Evolutionary conservation across 2,797 vertebrate species (phyloP), one percentile per base, ranked within the genome.

Genomic region (Anguilla marmorata): DNA sequence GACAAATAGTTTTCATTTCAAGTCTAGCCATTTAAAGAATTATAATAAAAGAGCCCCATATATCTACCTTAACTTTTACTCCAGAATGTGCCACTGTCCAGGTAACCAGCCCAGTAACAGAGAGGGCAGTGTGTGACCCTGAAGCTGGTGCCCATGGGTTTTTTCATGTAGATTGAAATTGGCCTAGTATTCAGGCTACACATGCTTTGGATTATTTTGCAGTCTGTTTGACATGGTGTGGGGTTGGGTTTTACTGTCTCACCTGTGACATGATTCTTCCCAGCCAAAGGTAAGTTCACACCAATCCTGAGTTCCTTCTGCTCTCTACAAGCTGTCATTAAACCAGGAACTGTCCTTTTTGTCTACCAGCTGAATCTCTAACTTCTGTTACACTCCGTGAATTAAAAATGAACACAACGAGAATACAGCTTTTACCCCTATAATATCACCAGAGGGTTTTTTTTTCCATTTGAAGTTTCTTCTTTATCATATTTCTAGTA

Each of bases 161-260:
- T 85, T 56, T 56, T 85, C 48, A 85, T 45, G 56, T 41, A 85
- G 6, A 11, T 45, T 85, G 33, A 66, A 37, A 21, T 3, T 66
- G 56, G 56, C 54, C 41, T 0, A 63, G 4, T 63, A 1, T 37
- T 41, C 16, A 21, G 30, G 6, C 9, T 8, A 41, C 21, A 41
- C 54, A 63, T 41, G 30, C 9, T 82, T 94, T 88, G 48, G 63
- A 11, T 90, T 91, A 0, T 2, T n/a, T 85, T 85, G 9, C 91
- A 96, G 96, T 90, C 91, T 97, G 27, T 97, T 97, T 0, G 96
- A 97, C 89, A 96, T 96, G 33, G 12, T 76, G 72, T 3, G 7
- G n/a, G 96, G 96, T 96, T 2, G 96, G 96, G 86, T 97, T 96
- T 89, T 96, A 96, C 89, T 97, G 96, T 92, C 96, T 96, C 0